Conservation (phyloP, 2,888 invertebrate species). For the Epistrophella euchroma region DNA sequence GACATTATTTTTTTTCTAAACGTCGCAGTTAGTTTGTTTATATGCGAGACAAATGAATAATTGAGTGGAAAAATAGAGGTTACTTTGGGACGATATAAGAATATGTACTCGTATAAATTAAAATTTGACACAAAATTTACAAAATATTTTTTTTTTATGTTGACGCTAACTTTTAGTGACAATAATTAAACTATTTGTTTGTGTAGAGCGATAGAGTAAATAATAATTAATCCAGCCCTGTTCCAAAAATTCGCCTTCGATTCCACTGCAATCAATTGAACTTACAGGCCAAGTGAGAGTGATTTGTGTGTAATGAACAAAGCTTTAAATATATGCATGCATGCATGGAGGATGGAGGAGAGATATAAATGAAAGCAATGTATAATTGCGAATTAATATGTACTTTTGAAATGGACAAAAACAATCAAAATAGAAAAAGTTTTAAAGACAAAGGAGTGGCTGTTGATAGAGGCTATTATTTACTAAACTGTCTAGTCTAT, state of each 20-base stretch:
- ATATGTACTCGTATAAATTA: too few species aligned
- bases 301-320: slow-evolving; percentile 44
- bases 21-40: too few species aligned
- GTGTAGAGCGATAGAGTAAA: neutral
- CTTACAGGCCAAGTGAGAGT: slow-evolving; percentile 57
- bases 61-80: too few species aligned
- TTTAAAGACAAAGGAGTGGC: neutral
- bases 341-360: neutral
- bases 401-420: slow-evolving; percentile 6
- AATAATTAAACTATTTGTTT: too few species aligned
- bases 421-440: slow-evolving; percentile 14
- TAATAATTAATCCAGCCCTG: neutral
- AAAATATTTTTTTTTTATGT: too few species aligned
- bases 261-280: slow-evolving; percentile 53
- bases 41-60: too few species aligned
- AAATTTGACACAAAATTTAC: too few species aligned
- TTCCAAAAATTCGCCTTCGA: neutral
- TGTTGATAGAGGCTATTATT: neutral
- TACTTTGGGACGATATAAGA: too few species aligned
- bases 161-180: too few species aligned
- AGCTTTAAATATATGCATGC: neutral
- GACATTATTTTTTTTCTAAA: too few species aligned
- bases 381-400: slow-evolving; percentile 24
- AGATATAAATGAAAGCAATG: slow-evolving; percentile 9
- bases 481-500: neutral